These are phyloP conservation scores for Pheosia gnoma DNA, from an alignment of 2,888 invertebrate species.

Conservation along the genomic window DNA sequence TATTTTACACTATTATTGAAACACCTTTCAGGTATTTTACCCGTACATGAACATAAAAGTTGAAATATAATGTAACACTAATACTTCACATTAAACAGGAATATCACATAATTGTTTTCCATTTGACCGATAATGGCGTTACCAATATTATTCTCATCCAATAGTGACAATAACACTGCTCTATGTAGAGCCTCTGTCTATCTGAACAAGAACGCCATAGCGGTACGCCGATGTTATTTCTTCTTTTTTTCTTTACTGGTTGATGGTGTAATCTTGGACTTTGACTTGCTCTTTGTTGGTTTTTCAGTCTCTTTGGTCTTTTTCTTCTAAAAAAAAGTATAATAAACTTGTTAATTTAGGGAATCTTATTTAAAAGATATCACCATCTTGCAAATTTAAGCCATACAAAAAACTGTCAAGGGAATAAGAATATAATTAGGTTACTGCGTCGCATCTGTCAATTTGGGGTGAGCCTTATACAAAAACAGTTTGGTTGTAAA, in stretches of 20 bases:
- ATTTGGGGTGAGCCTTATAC: no score
- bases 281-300: constrained; percentile 54
- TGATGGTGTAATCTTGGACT: constrained; percentile 31
- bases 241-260: constrained; percentile 48
- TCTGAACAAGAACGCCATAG: constrained; percentile 42
- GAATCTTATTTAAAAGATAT: no score
- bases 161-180: no score
- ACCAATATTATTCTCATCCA: background rate
- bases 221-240: constrained; percentile 46
- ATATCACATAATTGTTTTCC: background rate
- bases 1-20: no score
- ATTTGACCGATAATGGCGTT: constrained; percentile 1
- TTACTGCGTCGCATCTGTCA: no score
- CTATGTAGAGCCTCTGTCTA: constrained; percentile 28
- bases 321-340: constrained; percentile 59
- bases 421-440: no score
- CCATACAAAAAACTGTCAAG: no score
- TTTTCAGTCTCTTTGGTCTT: constrained; percentile 57
- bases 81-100: background rate
- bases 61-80: background rate
- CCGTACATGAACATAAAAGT: background rate
- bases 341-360: no score
- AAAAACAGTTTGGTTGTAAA: no score
- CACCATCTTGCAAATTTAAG: no score
- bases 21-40: no score